phyloP scores from a whole-genome alignment of 1,140 invertebrate species.

The Panagrolaimus sp. region DNA sequence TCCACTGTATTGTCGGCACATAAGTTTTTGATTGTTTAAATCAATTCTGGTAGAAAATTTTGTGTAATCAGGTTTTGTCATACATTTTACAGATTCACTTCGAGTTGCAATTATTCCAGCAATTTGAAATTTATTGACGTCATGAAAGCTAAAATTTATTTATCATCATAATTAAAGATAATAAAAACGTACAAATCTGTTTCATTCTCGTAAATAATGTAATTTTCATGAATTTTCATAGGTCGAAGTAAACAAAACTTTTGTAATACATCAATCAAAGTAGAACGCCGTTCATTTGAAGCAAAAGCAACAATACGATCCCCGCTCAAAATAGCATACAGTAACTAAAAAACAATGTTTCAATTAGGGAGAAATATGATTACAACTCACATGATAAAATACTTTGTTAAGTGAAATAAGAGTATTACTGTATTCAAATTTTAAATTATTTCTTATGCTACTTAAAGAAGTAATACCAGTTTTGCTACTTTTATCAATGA shows the following conservation, averaged over 20 bases:
- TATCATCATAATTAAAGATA: background rate
- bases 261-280: background rate
- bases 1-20: background rate
- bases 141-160: background rate
- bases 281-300: background rate
- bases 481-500: background rate
- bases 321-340: conserved; percentile 6
- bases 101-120: background rate
- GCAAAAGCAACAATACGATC: background rate
- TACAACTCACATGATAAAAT: background rate
- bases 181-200: background rate
- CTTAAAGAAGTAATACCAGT: background rate
- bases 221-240: background rate
- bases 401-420: conserved; percentile 6
- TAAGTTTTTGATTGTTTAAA: background rate
- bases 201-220: background rate
- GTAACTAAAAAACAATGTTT: background rate
- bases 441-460: background rate
- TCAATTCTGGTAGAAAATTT: background rate
- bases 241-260: background rate
- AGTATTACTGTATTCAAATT: conserved; percentile 1
- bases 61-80: background rate
- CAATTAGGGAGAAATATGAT: background rate
- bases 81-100: background rate
- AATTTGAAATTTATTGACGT: background rate